Percentiles rank a stretch among this genome's conserved stretches.
phyloP scores from a whole-genome alignment of 2,797 vertebrate species.

The Hippopotamyrus pictus region DNA sequence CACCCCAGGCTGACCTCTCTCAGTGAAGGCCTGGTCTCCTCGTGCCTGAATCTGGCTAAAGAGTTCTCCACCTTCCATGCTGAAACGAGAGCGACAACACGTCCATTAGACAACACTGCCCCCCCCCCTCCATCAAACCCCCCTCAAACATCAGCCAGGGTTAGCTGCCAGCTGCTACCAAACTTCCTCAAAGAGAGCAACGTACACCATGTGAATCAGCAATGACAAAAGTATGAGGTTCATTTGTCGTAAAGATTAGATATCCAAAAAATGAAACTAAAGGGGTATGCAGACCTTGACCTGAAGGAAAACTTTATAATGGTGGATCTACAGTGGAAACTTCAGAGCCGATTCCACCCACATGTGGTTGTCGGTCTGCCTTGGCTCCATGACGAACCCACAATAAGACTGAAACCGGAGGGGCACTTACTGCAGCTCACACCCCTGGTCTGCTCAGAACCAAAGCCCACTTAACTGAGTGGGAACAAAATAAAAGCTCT shows the following conservation, averaged over 20 bases:
- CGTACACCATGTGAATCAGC: not conserved
- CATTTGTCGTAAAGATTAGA: not conserved
- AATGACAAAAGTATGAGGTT: not conserved
- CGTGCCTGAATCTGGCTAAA: constrained; percentile 92
- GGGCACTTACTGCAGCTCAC: not conserved
- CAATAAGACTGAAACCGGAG: not conserved
- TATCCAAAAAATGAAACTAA: not conserved
- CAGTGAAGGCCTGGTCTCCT: constrained; percentile 96
- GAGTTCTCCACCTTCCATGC: constrained; percentile 95
- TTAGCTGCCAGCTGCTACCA: not conserved
- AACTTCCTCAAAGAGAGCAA: not conserved
- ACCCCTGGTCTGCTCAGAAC: not conserved
- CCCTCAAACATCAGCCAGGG: not conserved
- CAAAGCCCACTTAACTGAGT: not conserved
- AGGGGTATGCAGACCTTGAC: not conserved
- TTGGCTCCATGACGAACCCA: not conserved
- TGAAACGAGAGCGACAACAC: constrained; percentile 42
- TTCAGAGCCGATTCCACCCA: not conserved
- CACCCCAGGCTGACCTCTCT: constrained; percentile 70
- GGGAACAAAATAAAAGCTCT: not conserved
- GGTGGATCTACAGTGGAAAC: not conserved
- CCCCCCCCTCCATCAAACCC: not conserved
- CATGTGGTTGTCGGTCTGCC: not conserved
- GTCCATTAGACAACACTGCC: not conserved
- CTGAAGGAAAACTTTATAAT: not conserved